A percentile compares a stretch with the other conserved stretches of the same genome.
phyloP scores from a whole-genome alignment of 2,888 invertebrate species.

The Lepidochrysops patricia region DNA sequence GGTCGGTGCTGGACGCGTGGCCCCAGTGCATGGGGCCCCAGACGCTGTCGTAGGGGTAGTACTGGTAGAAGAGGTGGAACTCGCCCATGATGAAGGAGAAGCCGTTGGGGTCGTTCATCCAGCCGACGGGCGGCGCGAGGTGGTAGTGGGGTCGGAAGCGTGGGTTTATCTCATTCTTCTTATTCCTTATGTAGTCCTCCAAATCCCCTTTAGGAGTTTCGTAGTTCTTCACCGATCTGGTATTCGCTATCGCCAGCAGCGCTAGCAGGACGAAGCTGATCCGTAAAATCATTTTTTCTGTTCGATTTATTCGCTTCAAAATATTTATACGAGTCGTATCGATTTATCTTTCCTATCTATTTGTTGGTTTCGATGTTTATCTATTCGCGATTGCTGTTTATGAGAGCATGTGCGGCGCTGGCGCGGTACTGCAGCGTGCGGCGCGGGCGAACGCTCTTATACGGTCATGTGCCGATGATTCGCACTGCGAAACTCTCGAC shows the following conservation, averaged over 20 bases:
- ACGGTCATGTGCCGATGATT: neutral
- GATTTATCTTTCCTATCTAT: neutral
- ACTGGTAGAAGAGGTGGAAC: slow-evolving; percentile 72
- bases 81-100: slow-evolving; percentile 64
- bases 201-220: slow-evolving; percentile 33
- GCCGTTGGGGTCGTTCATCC: slow-evolving; percentile 76
- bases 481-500: neutral
- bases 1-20: slow-evolving; percentile 56
- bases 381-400: neutral
- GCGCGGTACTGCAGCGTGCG: neutral
- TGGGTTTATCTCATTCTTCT: slow-evolving; percentile 44
- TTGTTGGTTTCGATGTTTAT: neutral
- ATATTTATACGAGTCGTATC: neutral
- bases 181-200: slow-evolving; percentile 48
- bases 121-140: slow-evolving; percentile 59
- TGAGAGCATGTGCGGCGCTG: neutral
- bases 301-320: neutral
- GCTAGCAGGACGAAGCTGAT: slow-evolving; percentile 26
- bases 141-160: slow-evolving; percentile 55
- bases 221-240: slow-evolving; percentile 29
- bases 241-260: slow-evolving; percentile 28
- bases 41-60: slow-evolving; percentile 57
- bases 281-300: slow-evolving; percentile 20
- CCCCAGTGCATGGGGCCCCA: slow-evolving; percentile 75
- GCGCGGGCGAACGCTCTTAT: neutral